Evolutionary conservation across 1,140 invertebrate species (phyloP).

Genomic region (Papilio dardanus): DNA sequence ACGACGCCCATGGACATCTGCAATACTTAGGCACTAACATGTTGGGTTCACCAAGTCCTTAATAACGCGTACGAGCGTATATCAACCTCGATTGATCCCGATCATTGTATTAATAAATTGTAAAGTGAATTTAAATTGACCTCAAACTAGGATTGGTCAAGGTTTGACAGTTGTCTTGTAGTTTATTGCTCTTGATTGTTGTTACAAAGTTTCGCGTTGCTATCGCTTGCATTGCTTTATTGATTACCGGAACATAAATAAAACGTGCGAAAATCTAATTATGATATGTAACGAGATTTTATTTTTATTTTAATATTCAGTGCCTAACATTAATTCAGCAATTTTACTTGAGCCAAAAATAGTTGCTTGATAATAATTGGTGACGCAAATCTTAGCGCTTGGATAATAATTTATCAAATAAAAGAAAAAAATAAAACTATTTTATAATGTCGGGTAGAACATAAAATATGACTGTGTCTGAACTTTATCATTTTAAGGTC

Average conservation of each 20-base stretch:
- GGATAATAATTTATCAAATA: not conserved
- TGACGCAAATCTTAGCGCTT: too few relatives aligned
- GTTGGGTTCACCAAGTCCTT: not conserved
- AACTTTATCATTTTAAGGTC: not conserved
- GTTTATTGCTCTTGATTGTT: conserved; percentile 2
- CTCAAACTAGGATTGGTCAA: conserved; percentile 4
- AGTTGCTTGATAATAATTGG: not conserved
- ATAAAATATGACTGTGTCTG: not conserved
- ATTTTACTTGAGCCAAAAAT: too few relatives aligned
- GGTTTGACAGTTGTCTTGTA: conserved; percentile 19
- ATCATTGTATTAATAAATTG: conserved; percentile 5
- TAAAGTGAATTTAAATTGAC: conserved; percentile 7
- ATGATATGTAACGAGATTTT: not conserved
- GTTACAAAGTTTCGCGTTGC: not conserved
- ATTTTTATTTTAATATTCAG: not conserved
- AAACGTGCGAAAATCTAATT: not conserved
- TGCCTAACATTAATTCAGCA: not conserved
- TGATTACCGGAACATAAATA: not conserved
- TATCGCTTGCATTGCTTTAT: not conserved
- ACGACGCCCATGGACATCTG: too few relatives aligned
- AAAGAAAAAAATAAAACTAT: not conserved
- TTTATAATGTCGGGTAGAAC: not conserved
- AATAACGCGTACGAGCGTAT: not conserved
- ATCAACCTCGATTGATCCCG: conserved; percentile 1
- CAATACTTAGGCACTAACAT: too few relatives aligned